These are phyloP conservation scores for Amazona guildingii DNA, from an alignment of 2,113 vertebrate genomes.

Conservation along the genomic window DNA sequence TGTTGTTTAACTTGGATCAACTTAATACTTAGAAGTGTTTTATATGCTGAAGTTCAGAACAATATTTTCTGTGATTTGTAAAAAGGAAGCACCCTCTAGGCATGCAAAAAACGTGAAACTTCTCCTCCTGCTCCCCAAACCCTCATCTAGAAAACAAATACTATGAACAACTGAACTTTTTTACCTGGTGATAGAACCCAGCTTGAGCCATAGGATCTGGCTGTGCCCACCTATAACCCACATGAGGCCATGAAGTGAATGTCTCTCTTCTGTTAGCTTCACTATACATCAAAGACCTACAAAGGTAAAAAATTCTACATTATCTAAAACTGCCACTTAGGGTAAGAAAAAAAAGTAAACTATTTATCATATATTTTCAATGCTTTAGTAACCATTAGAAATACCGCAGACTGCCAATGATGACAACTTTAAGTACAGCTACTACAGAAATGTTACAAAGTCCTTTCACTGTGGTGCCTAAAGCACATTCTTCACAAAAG, in stretches of 20 bases:
- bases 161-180: background rate
- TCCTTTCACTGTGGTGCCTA: background rate
- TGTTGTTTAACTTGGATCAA: background rate
- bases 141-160: background rate
- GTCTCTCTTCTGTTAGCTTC: conserved; percentile 98
- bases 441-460: background rate
- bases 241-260: conserved; percentile 98
- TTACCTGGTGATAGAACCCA: conserved; percentile 99
- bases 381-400: background rate
- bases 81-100: background rate
- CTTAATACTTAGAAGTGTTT: background rate
- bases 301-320: conserved; percentile 6
- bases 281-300: conserved; percentile 97
- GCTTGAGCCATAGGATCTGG: conserved; percentile 99
- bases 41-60: background rate
- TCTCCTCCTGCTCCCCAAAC: background rate
- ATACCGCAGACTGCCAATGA: background rate
- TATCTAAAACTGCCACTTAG: background rate
- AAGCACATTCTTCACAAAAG: background rate
- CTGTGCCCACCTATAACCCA: conserved; percentile 97
- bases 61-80: background rate
- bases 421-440: background rate
- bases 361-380: background rate
- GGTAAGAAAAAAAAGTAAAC: background rate
- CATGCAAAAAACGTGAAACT: background rate